Evolutionary conservation across 2,888 invertebrate species (phyloP), one percentile per base, ranked within the genome.

Genomic region (Rhogogaster chlorosoma): DNA sequence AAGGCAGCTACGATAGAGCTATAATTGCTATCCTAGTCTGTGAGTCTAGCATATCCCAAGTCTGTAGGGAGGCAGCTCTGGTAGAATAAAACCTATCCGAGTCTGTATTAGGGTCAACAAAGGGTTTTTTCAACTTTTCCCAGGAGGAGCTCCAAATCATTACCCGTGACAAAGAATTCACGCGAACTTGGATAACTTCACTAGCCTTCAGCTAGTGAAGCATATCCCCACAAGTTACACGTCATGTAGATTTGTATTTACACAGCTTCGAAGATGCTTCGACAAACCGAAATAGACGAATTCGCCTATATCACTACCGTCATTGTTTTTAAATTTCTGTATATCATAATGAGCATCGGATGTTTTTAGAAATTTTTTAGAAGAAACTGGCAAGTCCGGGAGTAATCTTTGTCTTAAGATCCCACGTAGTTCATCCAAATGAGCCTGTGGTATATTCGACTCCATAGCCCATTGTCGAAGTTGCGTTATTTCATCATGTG

Each of bases 331-430:
- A 15, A 49, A 49, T 18, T 49, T 18, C 18, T 15, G 49, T 15
- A 49, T 15, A 2, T 49, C 18, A 49, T 49, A 49, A 9, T 49
- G 0, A 1, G 18, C 49, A 3, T 1, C 9, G 0, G 49, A 49
- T 18, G 49, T 49, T 49, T 49, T 4, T 0, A 49, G 15, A 49
- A 49, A 49, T 49, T 10, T 49, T 49, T 49, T 49, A 1, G 49
- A 49, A 49, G 45, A 45, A n/a, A n/a, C 86, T 36, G 86, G 86
- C n/a, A 88, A 67, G 2, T 71, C 29, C 26, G 87, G 88, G 18
- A 88, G 5, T 29, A 86, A 67, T 49, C 86, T 83, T 38, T 42
- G 61, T 84, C 84, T 82, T 53, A 84, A 82, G 77, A 84, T 86
- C 12, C 5, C 4, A 29, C 86, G 53, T 38, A 86, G 22, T 15